Evolutionary conservation across 2,888 invertebrate species (phyloP).

Genomic region (Ceriagrion tenellum): DNA sequence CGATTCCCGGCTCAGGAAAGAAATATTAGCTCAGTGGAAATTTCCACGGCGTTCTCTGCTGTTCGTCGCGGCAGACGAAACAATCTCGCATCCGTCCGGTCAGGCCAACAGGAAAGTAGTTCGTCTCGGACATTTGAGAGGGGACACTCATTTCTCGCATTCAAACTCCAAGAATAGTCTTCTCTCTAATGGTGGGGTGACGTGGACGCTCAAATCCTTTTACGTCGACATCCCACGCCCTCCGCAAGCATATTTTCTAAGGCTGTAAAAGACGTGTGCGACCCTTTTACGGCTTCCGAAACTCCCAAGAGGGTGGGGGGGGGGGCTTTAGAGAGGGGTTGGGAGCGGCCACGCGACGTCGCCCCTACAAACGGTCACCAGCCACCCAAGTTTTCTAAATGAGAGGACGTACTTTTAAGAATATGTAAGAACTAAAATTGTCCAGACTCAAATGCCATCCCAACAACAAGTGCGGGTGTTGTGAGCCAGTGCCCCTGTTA

Average conservation of each 20-base stretch:
- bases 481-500: too few species aligned
- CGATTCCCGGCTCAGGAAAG: too few species aligned
- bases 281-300: background rate
- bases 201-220: background rate
- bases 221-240: background rate
- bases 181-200: background rate
- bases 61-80: too few species aligned
- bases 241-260: conserved; percentile 1
- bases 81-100: too few species aligned
- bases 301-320: background rate
- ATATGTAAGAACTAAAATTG: too few species aligned
- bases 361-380: background rate
- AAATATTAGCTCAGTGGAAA: too few species aligned
- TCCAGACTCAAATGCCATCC: too few species aligned
- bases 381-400: background rate
- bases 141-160: background rate
- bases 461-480: too few species aligned
- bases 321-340: background rate
- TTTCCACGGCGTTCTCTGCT: too few species aligned
- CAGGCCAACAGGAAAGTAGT: background rate
- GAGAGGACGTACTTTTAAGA: too few species aligned
- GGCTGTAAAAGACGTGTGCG: conserved; percentile 17
- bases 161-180: background rate
- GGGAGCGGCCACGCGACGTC: background rate
- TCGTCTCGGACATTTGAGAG: background rate